Evolutionary conservation across 2,797 vertebrate genomes (phyloP).

Genomic region (Prionace glauca): DNA sequence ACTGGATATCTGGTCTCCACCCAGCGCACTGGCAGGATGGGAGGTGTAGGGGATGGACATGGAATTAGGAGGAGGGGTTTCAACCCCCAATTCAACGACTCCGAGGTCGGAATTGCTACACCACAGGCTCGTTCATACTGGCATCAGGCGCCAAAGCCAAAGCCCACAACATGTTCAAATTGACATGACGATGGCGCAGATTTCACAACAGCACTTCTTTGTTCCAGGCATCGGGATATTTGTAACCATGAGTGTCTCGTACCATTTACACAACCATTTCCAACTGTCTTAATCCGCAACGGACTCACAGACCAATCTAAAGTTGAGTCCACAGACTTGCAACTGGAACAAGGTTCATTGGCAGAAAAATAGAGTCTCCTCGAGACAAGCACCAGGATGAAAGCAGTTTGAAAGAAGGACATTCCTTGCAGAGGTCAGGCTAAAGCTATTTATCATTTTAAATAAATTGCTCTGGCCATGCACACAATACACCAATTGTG

Average conservation of each 20-base stretch:
- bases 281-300: background rate
- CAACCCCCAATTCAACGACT: background rate
- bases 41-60: background rate
- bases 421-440: background rate
- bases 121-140: background rate
- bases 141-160: background rate
- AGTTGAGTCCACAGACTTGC: background rate
- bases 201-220: background rate
- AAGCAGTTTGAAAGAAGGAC: background rate
- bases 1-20: no score
- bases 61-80: background rate
- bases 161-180: background rate
- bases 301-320: background rate
- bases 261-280: background rate
- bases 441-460: background rate
- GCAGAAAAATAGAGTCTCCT: background rate
- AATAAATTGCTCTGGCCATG: background rate
- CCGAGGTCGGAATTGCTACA: background rate
- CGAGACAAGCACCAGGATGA: background rate
- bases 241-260: background rate
- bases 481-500: background rate
- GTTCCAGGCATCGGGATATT: background rate
- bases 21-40: no score
- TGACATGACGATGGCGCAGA: background rate
- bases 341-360: background rate